phyloP scores from a whole-genome alignment of 2,113 vertebrate species.

The Salvelinus namaycush region DNA sequence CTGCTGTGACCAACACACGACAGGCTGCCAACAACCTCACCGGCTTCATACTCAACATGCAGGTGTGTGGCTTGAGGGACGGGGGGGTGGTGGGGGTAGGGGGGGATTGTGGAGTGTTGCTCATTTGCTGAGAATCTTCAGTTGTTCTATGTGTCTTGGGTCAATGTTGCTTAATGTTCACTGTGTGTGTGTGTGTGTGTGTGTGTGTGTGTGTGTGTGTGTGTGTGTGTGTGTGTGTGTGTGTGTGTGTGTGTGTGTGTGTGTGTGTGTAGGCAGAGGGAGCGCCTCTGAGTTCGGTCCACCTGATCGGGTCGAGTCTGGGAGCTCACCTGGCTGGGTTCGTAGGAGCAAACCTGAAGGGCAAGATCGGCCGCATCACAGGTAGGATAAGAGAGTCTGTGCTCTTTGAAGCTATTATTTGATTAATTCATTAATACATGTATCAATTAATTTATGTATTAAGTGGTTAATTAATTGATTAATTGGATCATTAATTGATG shows the following conservation, averaged over 20 bases:
- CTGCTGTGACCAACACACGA: conserved; percentile 81
- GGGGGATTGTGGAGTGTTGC: too few relatives aligned
- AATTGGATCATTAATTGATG: too few relatives aligned
- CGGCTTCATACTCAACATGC: conserved; percentile 76
- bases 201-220: too few relatives aligned
- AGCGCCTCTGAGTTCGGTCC: conserved; percentile 79
- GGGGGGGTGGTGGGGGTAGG: too few relatives aligned
- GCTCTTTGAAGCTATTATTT: too few relatives aligned
- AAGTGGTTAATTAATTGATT: too few relatives aligned
- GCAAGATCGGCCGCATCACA: conserved; percentile 91
- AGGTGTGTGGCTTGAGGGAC: conserved; percentile 73
- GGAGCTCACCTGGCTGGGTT: conserved; percentile 95
- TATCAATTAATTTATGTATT: too few relatives aligned
- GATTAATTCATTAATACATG: too few relatives aligned
- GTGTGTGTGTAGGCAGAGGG: conserved; percentile 74
- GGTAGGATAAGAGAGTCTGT: conserved; percentile 68
- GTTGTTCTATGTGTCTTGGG: not conserved
- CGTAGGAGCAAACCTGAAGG: conserved; percentile 85
- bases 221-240: too few relatives aligned
- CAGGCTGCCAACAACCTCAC: conserved; percentile 82
- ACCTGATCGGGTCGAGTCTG: conserved; percentile 91
- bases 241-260: too few relatives aligned
- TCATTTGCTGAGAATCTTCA: not conserved
- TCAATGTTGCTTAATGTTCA: not conserved
- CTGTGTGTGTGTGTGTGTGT: not conserved